Evolutionary conservation across 2,113 vertebrate species (phyloP).

Genomic region (Hiodon tergisus): DNA sequence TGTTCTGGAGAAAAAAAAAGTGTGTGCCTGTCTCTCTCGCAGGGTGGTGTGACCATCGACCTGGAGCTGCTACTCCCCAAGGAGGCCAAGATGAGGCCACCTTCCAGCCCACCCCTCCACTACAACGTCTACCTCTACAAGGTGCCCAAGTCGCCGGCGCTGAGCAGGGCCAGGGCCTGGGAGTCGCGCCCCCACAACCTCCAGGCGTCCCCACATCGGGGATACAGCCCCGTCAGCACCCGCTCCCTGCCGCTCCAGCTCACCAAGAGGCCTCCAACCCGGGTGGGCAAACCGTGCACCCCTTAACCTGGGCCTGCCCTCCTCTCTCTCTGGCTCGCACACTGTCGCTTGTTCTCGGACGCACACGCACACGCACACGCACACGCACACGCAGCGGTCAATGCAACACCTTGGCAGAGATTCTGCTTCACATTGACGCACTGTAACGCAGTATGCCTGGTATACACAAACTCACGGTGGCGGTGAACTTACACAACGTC

Average conservation of each 20-base stretch:
- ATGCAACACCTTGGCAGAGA: neutral
- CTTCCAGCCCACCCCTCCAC: constrained; percentile 50
- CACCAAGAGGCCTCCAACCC: constrained; percentile 26
- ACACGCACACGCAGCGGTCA: neutral
- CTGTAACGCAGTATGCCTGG: neutral
- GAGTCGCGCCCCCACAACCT: constrained; percentile 50
- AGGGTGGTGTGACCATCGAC: constrained; percentile 66
- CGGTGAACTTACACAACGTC: neutral
- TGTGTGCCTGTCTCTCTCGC: constrained; percentile 29
- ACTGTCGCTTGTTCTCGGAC: neutral
- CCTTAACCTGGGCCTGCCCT: constrained; percentile 16
- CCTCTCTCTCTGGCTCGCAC: neutral
- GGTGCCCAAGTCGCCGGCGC: constrained; percentile 41
- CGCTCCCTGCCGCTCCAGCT: constrained; percentile 56
- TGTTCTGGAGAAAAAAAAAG: neutral
- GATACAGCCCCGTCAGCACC: constrained; percentile 53
- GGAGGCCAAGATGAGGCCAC: constrained; percentile 54
- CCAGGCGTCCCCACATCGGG: constrained; percentile 47
- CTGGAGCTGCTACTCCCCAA: constrained; percentile 67
- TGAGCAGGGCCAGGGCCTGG: constrained; percentile 34
- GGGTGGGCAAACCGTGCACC: constrained; percentile 24
- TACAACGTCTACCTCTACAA: constrained; percentile 68
- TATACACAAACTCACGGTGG: no score
- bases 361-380: neutral
- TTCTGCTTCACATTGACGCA: neutral